Evolutionary conservation across 2,113 vertebrate genomes (phyloP).

Genomic region (Mohoua ochrocephala): DNA sequence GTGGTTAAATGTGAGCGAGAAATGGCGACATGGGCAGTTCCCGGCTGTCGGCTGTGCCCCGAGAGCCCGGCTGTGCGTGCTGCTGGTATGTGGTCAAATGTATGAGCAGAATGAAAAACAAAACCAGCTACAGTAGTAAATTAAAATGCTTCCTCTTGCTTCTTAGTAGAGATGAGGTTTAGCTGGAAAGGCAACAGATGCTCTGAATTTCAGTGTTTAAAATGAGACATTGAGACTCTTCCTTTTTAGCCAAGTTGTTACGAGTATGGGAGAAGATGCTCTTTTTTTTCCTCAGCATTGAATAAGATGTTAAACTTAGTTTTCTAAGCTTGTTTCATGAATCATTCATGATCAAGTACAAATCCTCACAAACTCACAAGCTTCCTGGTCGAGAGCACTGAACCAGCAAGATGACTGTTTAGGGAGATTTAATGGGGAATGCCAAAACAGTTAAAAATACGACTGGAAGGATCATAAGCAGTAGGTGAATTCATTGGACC

Average conservation of each 20-base stretch:
- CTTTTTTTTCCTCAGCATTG: conserved; percentile 28
- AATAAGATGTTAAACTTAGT: conserved; percentile 61
- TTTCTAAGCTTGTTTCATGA: conserved; percentile 55
- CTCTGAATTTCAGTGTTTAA: conserved; percentile 28
- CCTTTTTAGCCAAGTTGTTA: conserved; percentile 50
- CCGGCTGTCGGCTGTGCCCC: neutral
- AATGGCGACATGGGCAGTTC: neutral
- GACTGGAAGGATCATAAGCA: neutral
- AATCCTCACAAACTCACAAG: conserved; percentile 40
- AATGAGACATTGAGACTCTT: conserved; percentile 38
- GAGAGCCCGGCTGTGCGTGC: rapidly evolving
- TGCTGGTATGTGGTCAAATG: neutral
- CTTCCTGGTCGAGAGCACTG: conserved; percentile 38
- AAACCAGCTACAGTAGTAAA: neutral
- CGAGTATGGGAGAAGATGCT: conserved; percentile 34
- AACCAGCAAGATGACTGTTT: conserved; percentile 54
- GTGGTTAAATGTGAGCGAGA: neutral
- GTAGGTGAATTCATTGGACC: conserved; percentile 43
- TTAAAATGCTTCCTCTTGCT: neutral
- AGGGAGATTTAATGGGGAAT: conserved; percentile 38
- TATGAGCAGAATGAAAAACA: neutral
- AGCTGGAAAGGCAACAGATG: conserved; percentile 43
- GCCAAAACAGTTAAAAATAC: conserved; percentile 30
- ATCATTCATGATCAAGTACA: conserved; percentile 62
- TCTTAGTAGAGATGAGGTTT: neutral